Conservation (phyloP, 2,888 invertebrate species). For the Epiblema foenella region DNA sequence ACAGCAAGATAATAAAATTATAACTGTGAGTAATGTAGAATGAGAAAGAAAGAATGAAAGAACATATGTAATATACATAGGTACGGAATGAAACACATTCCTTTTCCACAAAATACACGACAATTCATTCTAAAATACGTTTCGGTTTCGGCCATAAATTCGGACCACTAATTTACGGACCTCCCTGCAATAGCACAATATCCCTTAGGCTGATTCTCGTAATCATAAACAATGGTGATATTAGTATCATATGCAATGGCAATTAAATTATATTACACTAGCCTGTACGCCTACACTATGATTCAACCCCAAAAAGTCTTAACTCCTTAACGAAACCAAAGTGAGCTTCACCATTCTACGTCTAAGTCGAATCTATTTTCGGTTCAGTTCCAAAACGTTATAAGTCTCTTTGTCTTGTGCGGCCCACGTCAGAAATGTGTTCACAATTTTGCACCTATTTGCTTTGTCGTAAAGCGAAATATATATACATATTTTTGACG, state of each 20-base stretch:
- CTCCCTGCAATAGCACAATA: slow-evolving; percentile 37
- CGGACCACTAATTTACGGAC: slow-evolving; percentile 26
- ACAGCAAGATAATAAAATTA: not conserved
- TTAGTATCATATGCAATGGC: slow-evolving; percentile 67
- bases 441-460: not conserved
- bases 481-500: not conserved
- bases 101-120: slow-evolving; percentile 15
- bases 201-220: slow-evolving; percentile 55
- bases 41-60: no score
- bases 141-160: slow-evolving; percentile 29
- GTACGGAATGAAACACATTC: not conserved
- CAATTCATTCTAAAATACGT: slow-evolving; percentile 12
- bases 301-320: not conserved
- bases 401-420: not conserved
- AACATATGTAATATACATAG: no score
- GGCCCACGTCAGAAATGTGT: not conserved
- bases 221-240: slow-evolving; percentile 69
- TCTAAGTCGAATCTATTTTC: not conserved
- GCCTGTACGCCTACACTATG: slow-evolving; percentile 25
- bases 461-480: not conserved
- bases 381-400: not conserved
- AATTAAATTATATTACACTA: slow-evolving; percentile 64
- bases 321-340: not conserved
- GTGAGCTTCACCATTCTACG: not conserved
- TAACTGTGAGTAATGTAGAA: no score